These are phyloP conservation scores for Archilochus colubris DNA, from an alignment of 2,113 vertebrate genomes.

Conservation along the genomic window DNA sequence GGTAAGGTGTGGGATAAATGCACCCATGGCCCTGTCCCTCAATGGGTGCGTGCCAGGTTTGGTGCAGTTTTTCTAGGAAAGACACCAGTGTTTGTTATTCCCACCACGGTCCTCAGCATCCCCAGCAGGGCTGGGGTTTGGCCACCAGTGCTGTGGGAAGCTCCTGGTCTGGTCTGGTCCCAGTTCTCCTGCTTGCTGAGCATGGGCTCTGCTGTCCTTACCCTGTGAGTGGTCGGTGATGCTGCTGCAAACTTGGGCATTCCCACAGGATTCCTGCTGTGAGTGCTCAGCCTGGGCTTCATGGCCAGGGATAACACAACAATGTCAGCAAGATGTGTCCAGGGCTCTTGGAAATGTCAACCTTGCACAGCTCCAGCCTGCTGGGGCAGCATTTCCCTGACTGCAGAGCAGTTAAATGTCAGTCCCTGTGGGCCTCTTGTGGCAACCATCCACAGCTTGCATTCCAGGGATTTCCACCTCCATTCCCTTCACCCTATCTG, in stretches of 20 bases:
- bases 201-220: fast-evolving
- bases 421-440: not conserved
- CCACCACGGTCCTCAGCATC: not conserved
- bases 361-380: not conserved
- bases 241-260: not conserved
- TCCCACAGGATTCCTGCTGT: fast-evolving
- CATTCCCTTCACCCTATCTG: not conserved
- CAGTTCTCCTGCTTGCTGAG: not conserved
- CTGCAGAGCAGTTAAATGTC: not conserved
- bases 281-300: fast-evolving
- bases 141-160: not conserved
- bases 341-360: conserved; percentile 4
- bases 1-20: not conserved
- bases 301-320: not conserved
- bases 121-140: not conserved
- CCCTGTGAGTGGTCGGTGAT: fast-evolving
- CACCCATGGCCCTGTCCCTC: fast-evolving
- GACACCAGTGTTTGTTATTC: not conserved
- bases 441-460: not conserved
- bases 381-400: not conserved
- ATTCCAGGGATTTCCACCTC: fast-evolving
- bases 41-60: not conserved
- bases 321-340: not conserved
- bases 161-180: fast-evolving
- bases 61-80: not conserved